Percentiles rank a stretch among this genome's conserved stretches.
Evolutionary conservation across 2,113 vertebrate species (phyloP).

Genomic region (Ciconia maguari): DNA sequence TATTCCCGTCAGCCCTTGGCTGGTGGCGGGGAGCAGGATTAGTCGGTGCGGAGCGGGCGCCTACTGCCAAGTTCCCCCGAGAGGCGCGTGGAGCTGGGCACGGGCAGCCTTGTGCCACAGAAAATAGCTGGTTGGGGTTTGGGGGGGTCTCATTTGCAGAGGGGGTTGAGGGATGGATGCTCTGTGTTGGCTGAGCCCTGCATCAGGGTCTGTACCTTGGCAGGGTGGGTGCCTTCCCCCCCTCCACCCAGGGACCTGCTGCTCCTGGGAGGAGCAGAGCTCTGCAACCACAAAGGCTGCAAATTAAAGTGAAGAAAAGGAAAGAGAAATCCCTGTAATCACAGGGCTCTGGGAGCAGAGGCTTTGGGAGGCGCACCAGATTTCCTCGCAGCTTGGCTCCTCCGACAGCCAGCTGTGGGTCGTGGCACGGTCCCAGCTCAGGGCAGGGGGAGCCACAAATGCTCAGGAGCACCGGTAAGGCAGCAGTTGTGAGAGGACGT

Average conservation of each 20-base stretch:
- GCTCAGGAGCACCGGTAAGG: background rate
- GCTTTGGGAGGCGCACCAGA: background rate
- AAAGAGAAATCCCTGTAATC: background rate
- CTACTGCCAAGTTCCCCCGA: background rate
- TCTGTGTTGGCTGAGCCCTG: background rate
- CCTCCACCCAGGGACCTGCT: background rate
- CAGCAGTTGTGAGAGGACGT: background rate
- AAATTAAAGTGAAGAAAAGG: background rate
- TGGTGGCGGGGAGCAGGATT: background rate
- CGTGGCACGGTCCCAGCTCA: background rate
- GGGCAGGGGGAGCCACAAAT: background rate
- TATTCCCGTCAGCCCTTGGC: slow-evolving; percentile 38
- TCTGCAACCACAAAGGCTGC: background rate
- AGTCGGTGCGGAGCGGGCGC: background rate
- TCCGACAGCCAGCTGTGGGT: background rate
- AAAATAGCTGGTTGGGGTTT: background rate
- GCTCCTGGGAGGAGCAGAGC: background rate
- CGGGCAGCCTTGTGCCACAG: background rate
- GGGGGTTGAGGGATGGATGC: background rate
- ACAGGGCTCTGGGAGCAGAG: background rate
- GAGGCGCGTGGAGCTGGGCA: background rate
- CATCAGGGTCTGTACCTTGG: rapidly evolving
- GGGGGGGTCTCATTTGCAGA: background rate
- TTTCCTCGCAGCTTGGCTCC: background rate
- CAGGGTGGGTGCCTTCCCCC: background rate